phyloP scores from a whole-genome alignment of 2,888 invertebrate species.

The Apodemia duryi region DNA sequence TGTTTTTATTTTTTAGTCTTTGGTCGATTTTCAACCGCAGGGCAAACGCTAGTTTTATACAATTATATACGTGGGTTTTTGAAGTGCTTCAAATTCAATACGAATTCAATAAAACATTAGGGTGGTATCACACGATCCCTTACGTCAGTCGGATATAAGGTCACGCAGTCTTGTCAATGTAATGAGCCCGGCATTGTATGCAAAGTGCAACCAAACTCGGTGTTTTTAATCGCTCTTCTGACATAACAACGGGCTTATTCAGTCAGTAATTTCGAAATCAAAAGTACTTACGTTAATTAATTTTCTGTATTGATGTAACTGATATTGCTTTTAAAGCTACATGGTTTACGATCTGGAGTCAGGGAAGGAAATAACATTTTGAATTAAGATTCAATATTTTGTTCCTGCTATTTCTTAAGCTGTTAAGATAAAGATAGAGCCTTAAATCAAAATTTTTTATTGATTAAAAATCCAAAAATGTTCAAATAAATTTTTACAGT shows the following conservation, averaged over 20 bases:
- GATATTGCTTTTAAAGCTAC: not conserved
- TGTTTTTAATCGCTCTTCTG: conserved; percentile 24
- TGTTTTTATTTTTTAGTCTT: too few species aligned
- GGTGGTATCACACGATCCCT: conserved; percentile 6
- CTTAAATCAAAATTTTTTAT: too few species aligned
- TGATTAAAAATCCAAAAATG: too few species aligned
- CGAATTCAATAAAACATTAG: conserved; percentile 5
- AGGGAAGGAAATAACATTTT: not conserved
- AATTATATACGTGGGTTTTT: not conserved
- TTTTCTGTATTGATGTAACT: not conserved
- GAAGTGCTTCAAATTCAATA: conserved; percentile 16
- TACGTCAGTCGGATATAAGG: conserved; percentile 14
- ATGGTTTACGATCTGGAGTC: not conserved
- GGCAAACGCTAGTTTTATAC: too few species aligned
- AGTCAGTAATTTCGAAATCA: conserved; percentile 1
- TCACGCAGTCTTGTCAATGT: conserved; percentile 53
- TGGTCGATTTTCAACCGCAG: too few species aligned
- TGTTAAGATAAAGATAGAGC: too few species aligned
- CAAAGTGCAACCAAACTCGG: conserved; percentile 41
- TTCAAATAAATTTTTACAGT: too few species aligned
- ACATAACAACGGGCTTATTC: conserved; percentile 9
- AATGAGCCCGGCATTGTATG: conserved; percentile 68
- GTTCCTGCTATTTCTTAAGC: too few species aligned
- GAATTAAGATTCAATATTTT: too few species aligned
- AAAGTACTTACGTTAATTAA: conserved; percentile 8